Base-by-base conservation (phyloP, 1,140 invertebrate genomes). In the Caligus rogercresseyi region DNA sequence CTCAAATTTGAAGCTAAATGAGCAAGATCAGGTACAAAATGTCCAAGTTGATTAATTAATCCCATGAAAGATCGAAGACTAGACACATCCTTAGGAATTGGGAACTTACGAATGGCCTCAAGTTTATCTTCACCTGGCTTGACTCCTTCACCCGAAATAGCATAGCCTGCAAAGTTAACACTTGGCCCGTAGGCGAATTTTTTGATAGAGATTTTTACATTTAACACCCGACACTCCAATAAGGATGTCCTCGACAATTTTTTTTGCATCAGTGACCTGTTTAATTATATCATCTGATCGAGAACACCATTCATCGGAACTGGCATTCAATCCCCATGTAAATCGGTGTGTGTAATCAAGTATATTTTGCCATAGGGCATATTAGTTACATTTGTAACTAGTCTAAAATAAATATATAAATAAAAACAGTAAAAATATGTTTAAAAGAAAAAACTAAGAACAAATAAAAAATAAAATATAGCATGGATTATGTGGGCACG, bases 91-190 rank as follows among this genome's bases (percentile, higher is more conserved):
- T 60, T 2, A 1, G 23, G 24, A 24, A 19, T n/a, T n/a, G 55
- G 64, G 21, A 70, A 66, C 25, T 71, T 59, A 26, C 54, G 52
- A 20, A 78, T 73, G n/a, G 72, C 69, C 61, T 67, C 51, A 13
- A 76, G 62, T 64, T 72, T 72, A 11, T 67, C 67, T 51, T 56
- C 57, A 65, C 72, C 67, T 15, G 71, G 69, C 63, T 63, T 66
- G 1, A 75, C 56, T 23, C 72, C 73, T 19, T 71, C 25, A 64
- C 67, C 54, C 51, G 69, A 67, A 23, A 75, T 66, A 2, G 70
- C 65, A 64, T 73, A 69, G 16, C 73, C 74, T 15, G 74, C 25
- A 67, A 71, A 74, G 65, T 71, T 71, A 14, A 76, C 55, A 16
- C 3, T 19, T 57, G 16, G 55, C 2, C 2, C 55, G n/a, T 3